Conservation (phyloP, 2,888 invertebrate genomes). For the Nephrotoma appendiculata region DNA sequence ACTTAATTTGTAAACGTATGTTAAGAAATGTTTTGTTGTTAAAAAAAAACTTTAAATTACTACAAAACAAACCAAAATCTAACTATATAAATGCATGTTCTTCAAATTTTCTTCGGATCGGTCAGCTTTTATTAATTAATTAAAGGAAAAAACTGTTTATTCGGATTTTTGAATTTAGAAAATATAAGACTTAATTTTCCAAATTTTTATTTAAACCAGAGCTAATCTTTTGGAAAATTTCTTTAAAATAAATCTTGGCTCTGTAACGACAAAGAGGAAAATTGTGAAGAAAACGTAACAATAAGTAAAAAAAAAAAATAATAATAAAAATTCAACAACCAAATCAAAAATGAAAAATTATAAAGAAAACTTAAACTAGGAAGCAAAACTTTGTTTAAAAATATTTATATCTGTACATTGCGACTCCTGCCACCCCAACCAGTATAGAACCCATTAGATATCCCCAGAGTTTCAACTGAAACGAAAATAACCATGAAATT, state of each 20-base stretch:
- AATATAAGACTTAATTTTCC: not conserved
- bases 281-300: not conserved
- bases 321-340: not conserved
- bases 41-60: not conserved
- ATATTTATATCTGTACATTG: constrained; percentile 58
- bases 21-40: not conserved
- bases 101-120: not conserved
- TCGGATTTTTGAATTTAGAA: not conserved
- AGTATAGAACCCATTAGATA: constrained; percentile 48
- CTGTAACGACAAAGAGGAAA: not conserved
- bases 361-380: not conserved
- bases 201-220: not conserved
- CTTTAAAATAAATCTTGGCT: not conserved
- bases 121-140: not conserved
- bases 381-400: constrained; percentile 14
- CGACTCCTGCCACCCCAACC: constrained; percentile 55
- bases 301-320: not conserved
- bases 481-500: constrained; percentile 7
- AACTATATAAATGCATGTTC: not conserved
- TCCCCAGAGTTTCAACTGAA: constrained; percentile 30
- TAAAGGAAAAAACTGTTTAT: not conserved
- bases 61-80: not conserved
- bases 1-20: not conserved
- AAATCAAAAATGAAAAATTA: not conserved
- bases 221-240: not conserved